A percentile compares a stretch with the other conserved stretches of the same genome.
phyloP scores from a whole-genome alignment of 1,140 invertebrate species.

The Zaprionus gabonicus region DNA sequence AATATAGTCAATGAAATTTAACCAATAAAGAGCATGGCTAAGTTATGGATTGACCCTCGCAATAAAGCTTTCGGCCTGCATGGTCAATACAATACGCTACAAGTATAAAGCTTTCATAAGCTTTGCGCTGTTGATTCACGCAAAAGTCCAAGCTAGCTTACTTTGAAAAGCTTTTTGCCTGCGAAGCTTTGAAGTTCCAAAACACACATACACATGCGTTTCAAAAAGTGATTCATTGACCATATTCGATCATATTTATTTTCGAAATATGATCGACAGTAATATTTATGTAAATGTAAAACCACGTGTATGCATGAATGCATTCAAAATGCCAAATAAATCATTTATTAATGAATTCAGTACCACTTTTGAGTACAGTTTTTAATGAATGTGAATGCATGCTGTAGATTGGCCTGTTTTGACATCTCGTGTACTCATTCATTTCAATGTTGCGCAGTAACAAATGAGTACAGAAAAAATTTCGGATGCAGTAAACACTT shows the following conservation, averaged over 20 bases:
- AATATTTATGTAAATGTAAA: constrained; percentile 5
- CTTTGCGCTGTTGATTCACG: neutral
- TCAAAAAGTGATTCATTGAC: constrained; percentile 25
- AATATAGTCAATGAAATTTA: neutral
- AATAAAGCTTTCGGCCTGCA: constrained; percentile 27
- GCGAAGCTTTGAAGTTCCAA: constrained; percentile 12
- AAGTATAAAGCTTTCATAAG: constrained; percentile 21
- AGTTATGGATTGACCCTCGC: constrained; percentile 12
- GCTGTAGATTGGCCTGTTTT: too few relatives aligned
- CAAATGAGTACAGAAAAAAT: too few relatives aligned
- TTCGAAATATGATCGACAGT: constrained; percentile 6
- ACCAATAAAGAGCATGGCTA: too few relatives aligned
- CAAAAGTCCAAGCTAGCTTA: constrained; percentile 20
- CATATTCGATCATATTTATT: constrained; percentile 39
- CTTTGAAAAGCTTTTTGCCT: neutral
- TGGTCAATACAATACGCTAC: constrained; percentile 22
- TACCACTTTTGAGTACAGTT: too few relatives aligned
- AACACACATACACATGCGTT: neutral
- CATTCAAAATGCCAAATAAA: too few relatives aligned
- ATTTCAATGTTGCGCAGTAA: too few relatives aligned
- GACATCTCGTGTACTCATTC: too few relatives aligned
- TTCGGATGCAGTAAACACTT: too few relatives aligned
- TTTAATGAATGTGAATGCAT: too few relatives aligned
- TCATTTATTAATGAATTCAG: too few relatives aligned
- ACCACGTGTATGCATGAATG: neutral